phyloP scores from a whole-genome alignment of 2,888 invertebrate species.

The Pomacea canaliculata region DNA sequence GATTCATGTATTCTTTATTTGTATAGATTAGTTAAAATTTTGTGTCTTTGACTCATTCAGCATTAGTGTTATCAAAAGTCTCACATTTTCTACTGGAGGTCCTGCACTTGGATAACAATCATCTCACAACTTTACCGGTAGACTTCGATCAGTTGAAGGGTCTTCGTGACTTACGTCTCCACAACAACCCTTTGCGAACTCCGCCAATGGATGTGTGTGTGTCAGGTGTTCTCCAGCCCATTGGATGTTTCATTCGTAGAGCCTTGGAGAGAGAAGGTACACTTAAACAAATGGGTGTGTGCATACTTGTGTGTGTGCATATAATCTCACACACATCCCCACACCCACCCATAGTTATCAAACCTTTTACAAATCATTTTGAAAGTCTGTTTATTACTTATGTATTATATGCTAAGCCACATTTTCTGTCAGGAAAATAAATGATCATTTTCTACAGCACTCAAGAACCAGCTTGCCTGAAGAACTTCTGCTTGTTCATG shows the following conservation, averaged over 20 bases:
- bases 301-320: conserved; percentile 1
- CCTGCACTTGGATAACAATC: conserved; percentile 61
- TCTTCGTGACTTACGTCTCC: conserved; percentile 60
- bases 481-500: too few relatives aligned
- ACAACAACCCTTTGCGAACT: conserved; percentile 62
- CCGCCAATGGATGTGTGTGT: conserved; percentile 67
- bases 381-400: too few relatives aligned
- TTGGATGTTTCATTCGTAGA: conserved; percentile 62
- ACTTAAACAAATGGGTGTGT: neutral
- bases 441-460: too few relatives aligned
- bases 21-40: too few relatives aligned
- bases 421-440: too few relatives aligned
- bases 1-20: too few relatives aligned
- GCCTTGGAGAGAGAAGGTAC: conserved; percentile 62
- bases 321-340: neutral
- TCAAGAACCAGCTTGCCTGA: too few relatives aligned
- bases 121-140: conserved; percentile 54
- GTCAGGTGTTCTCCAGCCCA: conserved; percentile 65
- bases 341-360: neutral
- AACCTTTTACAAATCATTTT: neutral
- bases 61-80: too few relatives aligned
- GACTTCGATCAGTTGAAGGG: conserved; percentile 56
- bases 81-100: conserved; percentile 2
- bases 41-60: too few relatives aligned
- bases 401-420: too few relatives aligned